phyloP scores from a whole-genome alignment of 2,113 vertebrate species.

The Ptyas mucosa region DNA sequence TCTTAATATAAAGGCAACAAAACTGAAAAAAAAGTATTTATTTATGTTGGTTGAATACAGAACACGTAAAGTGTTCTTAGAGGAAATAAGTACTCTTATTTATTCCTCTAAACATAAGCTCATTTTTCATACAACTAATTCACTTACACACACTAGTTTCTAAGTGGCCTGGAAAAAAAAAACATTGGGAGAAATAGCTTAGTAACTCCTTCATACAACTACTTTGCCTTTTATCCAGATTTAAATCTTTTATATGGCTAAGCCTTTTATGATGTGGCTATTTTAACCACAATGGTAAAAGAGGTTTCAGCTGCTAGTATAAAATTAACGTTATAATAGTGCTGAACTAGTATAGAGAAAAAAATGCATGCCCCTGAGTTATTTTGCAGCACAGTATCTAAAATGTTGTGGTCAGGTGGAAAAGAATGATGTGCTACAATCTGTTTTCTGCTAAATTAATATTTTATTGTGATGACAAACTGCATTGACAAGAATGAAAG shows the following conservation, averaged over 20 bases:
- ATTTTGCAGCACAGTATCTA: not conserved
- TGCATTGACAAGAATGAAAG: not conserved
- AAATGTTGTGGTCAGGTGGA: not conserved
- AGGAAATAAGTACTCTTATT: not conserved
- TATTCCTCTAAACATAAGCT: not conserved
- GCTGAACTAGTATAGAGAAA: not conserved
- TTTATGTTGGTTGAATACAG: not conserved
- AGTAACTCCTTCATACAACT: not conserved
- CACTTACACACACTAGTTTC: not conserved
- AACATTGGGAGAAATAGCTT: not conserved
- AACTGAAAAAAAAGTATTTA: not conserved
- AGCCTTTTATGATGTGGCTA: not conserved
- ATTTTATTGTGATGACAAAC: not conserved
- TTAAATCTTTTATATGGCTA: not conserved
- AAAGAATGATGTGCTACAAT: not conserved
- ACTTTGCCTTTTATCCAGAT: not conserved
- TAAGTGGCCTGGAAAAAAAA: not conserved
- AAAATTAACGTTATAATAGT: not conserved
- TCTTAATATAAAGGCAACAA: not conserved
- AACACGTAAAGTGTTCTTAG: not conserved
- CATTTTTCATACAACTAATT: not conserved
- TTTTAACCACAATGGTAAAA: not conserved
- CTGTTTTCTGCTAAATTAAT: not conserved
- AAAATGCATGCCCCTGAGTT: not conserved
- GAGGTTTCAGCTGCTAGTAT: not conserved